phyloP scores from a whole-genome alignment of 2,888 invertebrate genomes.

The Sminthurides aquaticus region DNA sequence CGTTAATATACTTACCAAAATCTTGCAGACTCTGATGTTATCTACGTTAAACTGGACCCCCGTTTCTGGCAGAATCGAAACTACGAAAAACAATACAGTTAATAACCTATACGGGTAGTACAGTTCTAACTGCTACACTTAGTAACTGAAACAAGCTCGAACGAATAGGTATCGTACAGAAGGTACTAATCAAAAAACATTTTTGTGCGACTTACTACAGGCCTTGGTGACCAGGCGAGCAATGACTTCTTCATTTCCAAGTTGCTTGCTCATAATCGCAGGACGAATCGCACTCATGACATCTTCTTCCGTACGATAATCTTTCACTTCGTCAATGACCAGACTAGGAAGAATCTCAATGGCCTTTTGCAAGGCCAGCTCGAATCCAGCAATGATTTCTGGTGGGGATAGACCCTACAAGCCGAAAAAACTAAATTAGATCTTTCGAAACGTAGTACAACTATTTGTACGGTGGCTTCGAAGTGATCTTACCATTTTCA shows the following conservation, averaged over 20 bases:
- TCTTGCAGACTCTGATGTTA: conserved; percentile 89
- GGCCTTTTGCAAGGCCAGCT: conserved; percentile 78
- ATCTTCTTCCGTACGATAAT: conserved; percentile 57
- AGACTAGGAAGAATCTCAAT: conserved; percentile 80
- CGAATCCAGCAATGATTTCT: conserved; percentile 93
- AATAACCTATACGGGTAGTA: not conserved
- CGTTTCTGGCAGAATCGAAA: conserved; percentile 75
- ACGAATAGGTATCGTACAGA: not conserved
- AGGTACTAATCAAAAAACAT: not conserved
- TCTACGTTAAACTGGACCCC: conserved; percentile 88
- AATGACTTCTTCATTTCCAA: conserved; percentile 91
- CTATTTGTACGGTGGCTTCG: not conserved
- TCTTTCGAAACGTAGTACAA: not conserved
- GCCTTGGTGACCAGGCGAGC: conserved; percentile 77
- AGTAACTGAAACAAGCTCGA: conserved; percentile 1
- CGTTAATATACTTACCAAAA: conserved; percentile 48
- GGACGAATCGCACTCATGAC: conserved; percentile 69
- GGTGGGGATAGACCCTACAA: conserved; percentile 87
- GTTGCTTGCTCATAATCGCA: conserved; percentile 94
- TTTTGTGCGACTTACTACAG: conserved; percentile 52
- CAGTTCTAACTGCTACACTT: no score
- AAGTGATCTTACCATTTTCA: conserved; percentile 72
- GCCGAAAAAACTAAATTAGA: conserved; percentile 26
- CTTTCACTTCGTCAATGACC: conserved; percentile 68
- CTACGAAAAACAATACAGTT: conserved; percentile 46